Evolutionary conservation across 1,140 invertebrate genomes (phyloP).

Genomic region (Stegodyphus mimosarum): DNA sequence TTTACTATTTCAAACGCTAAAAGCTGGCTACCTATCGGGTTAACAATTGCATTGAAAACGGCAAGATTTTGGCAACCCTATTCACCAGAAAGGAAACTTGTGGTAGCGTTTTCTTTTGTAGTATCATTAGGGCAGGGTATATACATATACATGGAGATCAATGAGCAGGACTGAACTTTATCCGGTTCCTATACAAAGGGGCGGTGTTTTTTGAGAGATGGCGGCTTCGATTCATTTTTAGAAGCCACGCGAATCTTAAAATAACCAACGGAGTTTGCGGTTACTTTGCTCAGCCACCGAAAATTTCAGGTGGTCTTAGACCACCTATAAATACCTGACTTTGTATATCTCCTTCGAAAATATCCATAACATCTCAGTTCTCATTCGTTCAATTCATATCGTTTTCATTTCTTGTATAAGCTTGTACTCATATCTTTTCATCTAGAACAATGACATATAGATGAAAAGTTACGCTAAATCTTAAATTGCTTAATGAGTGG

Average conservation of each 20-base stretch:
- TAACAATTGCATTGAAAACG: neutral
- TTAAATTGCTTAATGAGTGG: no score
- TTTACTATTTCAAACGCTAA: no score
- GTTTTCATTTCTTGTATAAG: no score
- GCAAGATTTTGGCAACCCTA: slow-evolving; percentile 11
- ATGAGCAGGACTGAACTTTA: slow-evolving; percentile 3
- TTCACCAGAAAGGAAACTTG: neutral
- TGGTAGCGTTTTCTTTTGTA: slow-evolving; percentile 26
- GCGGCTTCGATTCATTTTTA: slow-evolving; percentile 38
- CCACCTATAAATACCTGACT: slow-evolving; percentile 14
- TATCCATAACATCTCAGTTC: no score
- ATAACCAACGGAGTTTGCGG: slow-evolving; percentile 35
- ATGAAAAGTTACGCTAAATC: no score
- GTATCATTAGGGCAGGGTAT: slow-evolving; percentile 39
- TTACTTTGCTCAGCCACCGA: slow-evolving; percentile 36
- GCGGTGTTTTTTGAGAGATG: slow-evolving; percentile 41
- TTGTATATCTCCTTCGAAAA: no score
- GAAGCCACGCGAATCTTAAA: slow-evolving; percentile 55
- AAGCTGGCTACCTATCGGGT: neutral
- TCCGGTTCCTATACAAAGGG: slow-evolving; percentile 22
- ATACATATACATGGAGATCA: slow-evolving; percentile 1
- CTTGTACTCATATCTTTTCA: no score
- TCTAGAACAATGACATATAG: no score
- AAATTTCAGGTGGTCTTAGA: slow-evolving; percentile 43
- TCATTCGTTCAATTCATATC: no score